phyloP scores from a whole-genome alignment of 2,113 vertebrate species.

The Pandion haliaetus region DNA sequence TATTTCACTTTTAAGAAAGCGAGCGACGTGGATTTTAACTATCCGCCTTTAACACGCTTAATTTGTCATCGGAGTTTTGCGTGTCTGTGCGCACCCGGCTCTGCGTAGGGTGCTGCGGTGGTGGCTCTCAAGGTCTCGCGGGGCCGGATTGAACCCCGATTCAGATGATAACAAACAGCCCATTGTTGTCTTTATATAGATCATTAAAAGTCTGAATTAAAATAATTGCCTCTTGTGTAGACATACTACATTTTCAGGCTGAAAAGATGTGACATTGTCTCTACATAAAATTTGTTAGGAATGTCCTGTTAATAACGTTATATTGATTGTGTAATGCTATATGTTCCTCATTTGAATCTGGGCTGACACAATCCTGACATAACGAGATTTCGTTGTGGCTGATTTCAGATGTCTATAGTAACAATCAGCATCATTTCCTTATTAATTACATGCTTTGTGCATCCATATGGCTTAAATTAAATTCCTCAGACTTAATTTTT shows the following conservation, averaged over 20 bases:
- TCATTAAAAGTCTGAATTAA: not conserved
- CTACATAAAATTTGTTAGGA: not conserved
- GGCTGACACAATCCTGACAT: not conserved
- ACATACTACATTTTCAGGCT: not conserved
- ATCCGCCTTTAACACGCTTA: fast-evolving
- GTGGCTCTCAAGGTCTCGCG: not conserved
- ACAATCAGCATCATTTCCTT: slow-evolving; percentile 33
- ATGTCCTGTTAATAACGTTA: not conserved
- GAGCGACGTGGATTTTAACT: fast-evolving
- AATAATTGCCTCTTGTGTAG: not conserved
- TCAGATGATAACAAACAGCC: not conserved
- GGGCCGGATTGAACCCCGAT: not conserved
- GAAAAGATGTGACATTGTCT: not conserved
- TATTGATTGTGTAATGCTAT: not conserved
- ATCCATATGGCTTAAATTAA: slow-evolving; percentile 22
- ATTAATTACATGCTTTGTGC: slow-evolving; percentile 33
- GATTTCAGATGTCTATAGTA: slow-evolving; percentile 51
- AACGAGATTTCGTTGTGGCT: not conserved
- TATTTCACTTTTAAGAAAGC: fast-evolving
- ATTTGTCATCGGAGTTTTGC: fast-evolving
- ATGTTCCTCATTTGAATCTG: not conserved
- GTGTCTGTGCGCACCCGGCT: fast-evolving
- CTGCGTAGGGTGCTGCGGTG: fast-evolving
- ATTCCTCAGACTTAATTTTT: not conserved
- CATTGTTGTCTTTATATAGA: slow-evolving; percentile 5